phyloP scores from a whole-genome alignment of 2,113 vertebrate species.

The Motacilla tschutschensis region DNA sequence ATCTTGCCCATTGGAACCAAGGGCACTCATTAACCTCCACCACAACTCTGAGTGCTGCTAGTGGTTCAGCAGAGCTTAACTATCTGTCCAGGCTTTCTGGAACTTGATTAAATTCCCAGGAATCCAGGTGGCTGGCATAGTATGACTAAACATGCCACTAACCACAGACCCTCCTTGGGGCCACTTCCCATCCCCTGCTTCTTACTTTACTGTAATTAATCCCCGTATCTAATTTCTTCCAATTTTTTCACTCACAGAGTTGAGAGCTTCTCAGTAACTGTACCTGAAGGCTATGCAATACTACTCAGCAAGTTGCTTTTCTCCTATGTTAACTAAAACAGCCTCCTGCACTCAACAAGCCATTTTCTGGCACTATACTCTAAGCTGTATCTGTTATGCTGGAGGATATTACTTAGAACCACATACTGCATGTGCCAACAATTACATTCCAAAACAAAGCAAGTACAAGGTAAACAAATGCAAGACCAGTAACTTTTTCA shows the following conservation, averaged over 20 bases:
- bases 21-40: neutral
- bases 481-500: neutral
- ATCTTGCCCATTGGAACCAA: neutral
- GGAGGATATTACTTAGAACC: neutral
- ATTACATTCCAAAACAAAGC: neutral
- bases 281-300: neutral
- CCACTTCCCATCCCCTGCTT: neutral
- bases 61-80: neutral
- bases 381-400: neutral
- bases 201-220: neutral
- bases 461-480: neutral
- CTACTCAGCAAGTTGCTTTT: neutral
- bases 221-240: neutral
- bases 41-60: fast-evolving
- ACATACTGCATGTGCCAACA: neutral
- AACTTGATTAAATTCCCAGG: neutral
- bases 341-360: neutral
- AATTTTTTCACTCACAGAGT: neutral
- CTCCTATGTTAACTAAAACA: neutral
- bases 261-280: neutral
- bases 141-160: neutral
- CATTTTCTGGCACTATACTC: neutral
- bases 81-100: neutral
- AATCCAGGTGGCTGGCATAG: neutral
- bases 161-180: fast-evolving